phyloP scores from a whole-genome alignment of 2,797 vertebrate species.

The Oryzias sinensis region DNA sequence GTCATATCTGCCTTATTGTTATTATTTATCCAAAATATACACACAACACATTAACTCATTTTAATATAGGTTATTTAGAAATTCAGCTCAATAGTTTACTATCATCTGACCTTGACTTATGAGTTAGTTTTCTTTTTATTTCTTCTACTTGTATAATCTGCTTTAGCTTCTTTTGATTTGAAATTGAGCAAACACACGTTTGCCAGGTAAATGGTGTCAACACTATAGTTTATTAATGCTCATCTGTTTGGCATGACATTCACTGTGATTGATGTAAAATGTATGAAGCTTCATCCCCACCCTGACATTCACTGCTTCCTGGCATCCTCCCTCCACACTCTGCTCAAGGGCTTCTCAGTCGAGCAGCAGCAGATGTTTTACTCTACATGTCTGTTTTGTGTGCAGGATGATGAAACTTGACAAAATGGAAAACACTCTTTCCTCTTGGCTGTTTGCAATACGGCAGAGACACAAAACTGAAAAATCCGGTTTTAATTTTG shows the following conservation, averaged over 20 bases:
- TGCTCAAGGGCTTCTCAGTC: conserved; percentile 28
- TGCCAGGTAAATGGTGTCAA: conserved; percentile 35
- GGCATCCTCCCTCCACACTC: conserved; percentile 25
- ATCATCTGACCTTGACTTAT: no score
- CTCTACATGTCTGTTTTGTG: conserved; percentile 41
- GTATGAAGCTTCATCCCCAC: conserved; percentile 55
- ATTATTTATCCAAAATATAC: neutral
- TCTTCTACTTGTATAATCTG: no score
- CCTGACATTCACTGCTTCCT: conserved; percentile 26
- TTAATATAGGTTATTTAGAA: neutral
- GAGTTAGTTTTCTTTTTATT: no score
- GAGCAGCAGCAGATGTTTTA: conserved; percentile 23
- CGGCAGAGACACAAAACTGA: conserved; percentile 2
- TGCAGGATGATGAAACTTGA: conserved; percentile 37
- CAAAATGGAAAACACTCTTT: conserved; percentile 23
- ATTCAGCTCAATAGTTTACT: no score
- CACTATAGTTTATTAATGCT: conserved; percentile 59
- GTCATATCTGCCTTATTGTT: neutral
- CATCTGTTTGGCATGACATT: conserved; percentile 49
- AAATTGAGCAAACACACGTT: conserved; percentile 13
- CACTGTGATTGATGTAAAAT: conserved; percentile 72
- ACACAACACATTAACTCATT: neutral
- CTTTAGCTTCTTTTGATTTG: neutral
- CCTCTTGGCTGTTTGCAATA: conserved; percentile 19
- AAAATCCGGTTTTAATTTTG: neutral